A percentile compares a stretch with the other conserved stretches of the same genome.
These are phyloP conservation scores for Alloplasta piceator DNA, from an alignment of 2,888 invertebrate species.

Conservation along the genomic window DNA sequence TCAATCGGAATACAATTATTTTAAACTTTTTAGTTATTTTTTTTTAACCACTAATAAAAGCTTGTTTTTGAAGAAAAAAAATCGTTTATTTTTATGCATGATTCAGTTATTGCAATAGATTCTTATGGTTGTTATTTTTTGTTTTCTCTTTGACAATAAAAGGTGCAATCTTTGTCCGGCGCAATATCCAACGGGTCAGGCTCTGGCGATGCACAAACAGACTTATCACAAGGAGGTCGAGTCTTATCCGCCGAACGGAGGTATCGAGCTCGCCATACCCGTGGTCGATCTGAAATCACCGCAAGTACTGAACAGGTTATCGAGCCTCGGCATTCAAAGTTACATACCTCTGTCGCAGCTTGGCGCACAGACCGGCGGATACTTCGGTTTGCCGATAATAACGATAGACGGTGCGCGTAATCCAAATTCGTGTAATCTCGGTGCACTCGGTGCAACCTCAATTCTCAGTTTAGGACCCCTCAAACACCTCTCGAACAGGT, in stretches of 20 bases:
- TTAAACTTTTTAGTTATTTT: too few relatives aligned
- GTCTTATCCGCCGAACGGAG: conserved; percentile 76
- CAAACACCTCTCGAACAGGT: conserved; percentile 84
- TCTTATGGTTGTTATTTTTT: not conserved
- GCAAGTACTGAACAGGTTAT: conserved; percentile 87
- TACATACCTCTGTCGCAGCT: conserved; percentile 89
- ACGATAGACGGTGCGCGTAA: conserved; percentile 87
- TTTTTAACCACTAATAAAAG: too few relatives aligned
- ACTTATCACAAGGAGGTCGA: conserved; percentile 85
- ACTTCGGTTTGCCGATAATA: conserved; percentile 89
- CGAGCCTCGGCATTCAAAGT: conserved; percentile 88
- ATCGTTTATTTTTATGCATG: not conserved
- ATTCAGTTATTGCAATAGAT: not conserved
- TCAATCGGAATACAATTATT: too few relatives aligned
- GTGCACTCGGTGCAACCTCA: conserved; percentile 88
- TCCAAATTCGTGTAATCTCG: conserved; percentile 85
- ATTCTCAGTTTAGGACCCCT: conserved; percentile 90
- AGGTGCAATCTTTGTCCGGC: conserved; percentile 90
- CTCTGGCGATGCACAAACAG: conserved; percentile 87
- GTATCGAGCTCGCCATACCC: conserved; percentile 88
- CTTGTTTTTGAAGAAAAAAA: too few relatives aligned
- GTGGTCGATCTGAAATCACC: conserved; percentile 89
- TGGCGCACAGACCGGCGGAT: conserved; percentile 86
- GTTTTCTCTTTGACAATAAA: conserved; percentile 49
- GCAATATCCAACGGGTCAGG: conserved; percentile 87